Conservation (phyloP, 2,797 vertebrate genomes). For the Coregonus sp. region DNA sequence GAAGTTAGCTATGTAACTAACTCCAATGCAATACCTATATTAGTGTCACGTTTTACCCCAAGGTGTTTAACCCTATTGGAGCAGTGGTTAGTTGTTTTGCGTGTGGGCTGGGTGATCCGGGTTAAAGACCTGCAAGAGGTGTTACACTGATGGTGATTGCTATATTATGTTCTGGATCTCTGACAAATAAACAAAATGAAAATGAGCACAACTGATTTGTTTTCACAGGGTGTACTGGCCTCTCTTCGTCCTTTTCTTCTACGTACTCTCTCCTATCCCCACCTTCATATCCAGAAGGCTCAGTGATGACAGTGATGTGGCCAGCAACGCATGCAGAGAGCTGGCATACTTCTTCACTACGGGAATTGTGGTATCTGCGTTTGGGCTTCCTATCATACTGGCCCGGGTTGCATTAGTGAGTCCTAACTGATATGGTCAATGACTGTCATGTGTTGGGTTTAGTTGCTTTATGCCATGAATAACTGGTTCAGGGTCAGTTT, state of each 20-base stretch:
- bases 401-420: constrained; percentile 84
- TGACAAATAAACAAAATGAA: background rate
- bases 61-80: background rate
- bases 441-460: background rate
- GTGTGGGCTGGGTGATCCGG: background rate
- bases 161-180: background rate
- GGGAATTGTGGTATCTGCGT: constrained; percentile 93
- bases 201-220: constrained; percentile 1
- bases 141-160: background rate
- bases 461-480: background rate
- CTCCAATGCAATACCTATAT: background rate
- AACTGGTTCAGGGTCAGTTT: background rate
- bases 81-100: background rate
- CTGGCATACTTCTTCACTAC: constrained; percentile 93
- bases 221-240: constrained; percentile 89
- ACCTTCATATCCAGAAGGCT: constrained; percentile 87
- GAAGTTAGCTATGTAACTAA: background rate
- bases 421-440: constrained; percentile 24
- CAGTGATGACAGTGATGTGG: constrained; percentile 84
- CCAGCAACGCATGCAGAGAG: constrained; percentile 91
- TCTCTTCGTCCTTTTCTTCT: constrained; percentile 91
- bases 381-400: constrained; percentile 88
- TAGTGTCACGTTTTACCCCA: background rate
- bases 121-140: background rate
- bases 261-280: constrained; percentile 88